A percentile compares a stretch with the other conserved stretches of the same genome.
Conservation (phyloP, 2,113 vertebrate species). For the Spea bombifrons region DNA sequence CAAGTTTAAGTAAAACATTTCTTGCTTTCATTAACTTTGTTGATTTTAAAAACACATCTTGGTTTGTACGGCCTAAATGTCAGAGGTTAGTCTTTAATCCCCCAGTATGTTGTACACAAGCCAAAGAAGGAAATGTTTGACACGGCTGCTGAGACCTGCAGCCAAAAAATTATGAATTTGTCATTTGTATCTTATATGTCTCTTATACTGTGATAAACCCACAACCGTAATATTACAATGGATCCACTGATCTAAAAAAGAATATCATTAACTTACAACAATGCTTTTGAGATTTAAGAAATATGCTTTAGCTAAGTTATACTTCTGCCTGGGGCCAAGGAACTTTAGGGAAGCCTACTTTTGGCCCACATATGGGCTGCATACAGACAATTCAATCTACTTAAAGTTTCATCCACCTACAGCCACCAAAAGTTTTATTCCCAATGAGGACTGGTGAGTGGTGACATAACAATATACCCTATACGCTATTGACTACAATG, state of each 20-base stretch:
- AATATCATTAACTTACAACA: background rate
- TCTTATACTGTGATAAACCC: background rate
- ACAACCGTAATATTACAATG: background rate
- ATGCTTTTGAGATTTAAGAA: background rate
- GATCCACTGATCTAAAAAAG: background rate
- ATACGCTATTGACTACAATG: too few relatives aligned
- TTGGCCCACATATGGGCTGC: too few relatives aligned
- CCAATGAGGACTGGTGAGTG: too few relatives aligned
- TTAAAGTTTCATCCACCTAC: too few relatives aligned
- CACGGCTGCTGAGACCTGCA: conserved; percentile 1
- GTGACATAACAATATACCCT: too few relatives aligned
- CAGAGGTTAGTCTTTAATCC: conserved; percentile 37
- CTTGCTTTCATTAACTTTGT: conserved; percentile 20
- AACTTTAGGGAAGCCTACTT: too few relatives aligned
- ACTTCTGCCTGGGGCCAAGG: too few relatives aligned
- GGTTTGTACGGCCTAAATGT: conserved; percentile 12
- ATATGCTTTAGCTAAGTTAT: too few relatives aligned
- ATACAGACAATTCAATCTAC: too few relatives aligned
- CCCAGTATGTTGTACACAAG: conserved; percentile 27
- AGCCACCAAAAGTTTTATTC: too few relatives aligned
- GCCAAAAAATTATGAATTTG: background rate
- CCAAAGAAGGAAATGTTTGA: conserved; percentile 37
- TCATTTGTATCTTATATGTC: background rate
- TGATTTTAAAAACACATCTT: conserved; percentile 23
- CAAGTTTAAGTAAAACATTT: conserved; percentile 10